Evolutionary conservation across 1,140 invertebrate species (phyloP).

Genomic region (Drosophila arizonae): DNA sequence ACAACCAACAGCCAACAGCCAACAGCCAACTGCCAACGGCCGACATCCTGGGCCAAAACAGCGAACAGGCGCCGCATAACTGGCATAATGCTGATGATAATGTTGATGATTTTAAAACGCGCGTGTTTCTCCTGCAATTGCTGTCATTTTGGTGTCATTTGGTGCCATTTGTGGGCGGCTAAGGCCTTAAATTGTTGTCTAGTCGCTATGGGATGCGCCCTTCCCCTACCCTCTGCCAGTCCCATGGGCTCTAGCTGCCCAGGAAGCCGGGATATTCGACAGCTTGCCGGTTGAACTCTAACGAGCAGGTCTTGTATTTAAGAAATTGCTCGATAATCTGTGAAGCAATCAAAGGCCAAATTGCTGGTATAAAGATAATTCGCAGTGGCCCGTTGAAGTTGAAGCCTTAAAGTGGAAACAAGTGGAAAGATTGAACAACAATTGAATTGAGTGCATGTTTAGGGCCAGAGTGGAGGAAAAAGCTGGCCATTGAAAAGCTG

Average conservation of each 20-base stretch:
- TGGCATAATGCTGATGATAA: conserved; percentile 79
- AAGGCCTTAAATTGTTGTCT: conserved; percentile 45
- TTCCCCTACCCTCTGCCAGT: neutral
- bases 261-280: conserved; percentile 18
- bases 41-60: conserved; percentile 8
- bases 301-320: conserved; percentile 14
- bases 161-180: conserved; percentile 66
- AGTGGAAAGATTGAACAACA: neutral
- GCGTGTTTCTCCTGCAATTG: conserved; percentile 74
- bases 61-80: conserved; percentile 60
- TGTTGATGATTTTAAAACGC: conserved; percentile 78
- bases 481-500: neutral
- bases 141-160: conserved; percentile 76
- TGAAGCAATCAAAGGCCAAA: conserved; percentile 35
- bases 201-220: neutral
- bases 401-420: neutral
- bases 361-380: conserved; percentile 7
- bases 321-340: conserved; percentile 40
- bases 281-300: conserved; percentile 33
- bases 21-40: conserved; percentile 16
- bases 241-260: neutral
- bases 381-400: conserved; percentile 6
- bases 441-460: neutral
- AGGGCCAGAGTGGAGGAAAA: neutral
- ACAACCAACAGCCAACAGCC: neutral